Percentiles rank a stretch among this genome's conserved stretches.
Evolutionary conservation across 1,140 invertebrate genomes (phyloP).

Genomic region (Bombyx mori): ASM3026992v2 NC_085121.1:14188001-14188500

Average conservation of each 20-base stretch:
- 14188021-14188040: no score
- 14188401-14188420: no score
- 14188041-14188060: no score
- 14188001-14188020: no score
- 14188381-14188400: no score
- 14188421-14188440: no score
- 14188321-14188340: neutral
- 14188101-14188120: neutral
- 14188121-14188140: constrained; percentile 10
- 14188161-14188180: constrained; percentile 28
- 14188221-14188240: constrained; percentile 30
- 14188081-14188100: no score
- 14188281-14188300: constrained; percentile 23
- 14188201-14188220: constrained; percentile 19
- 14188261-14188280: constrained; percentile 21
- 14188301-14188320: constrained; percentile 20
- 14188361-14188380: no score
- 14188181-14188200: constrained; percentile 28
- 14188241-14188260: constrained; percentile 19
- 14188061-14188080: no score
- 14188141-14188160: constrained; percentile 6
- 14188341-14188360: neutral
- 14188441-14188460: no score
- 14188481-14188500: no score
- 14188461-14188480: no score